phyloP scores from a whole-genome alignment of 1,140 invertebrate genomes.

The Asobara japonica region DNA sequence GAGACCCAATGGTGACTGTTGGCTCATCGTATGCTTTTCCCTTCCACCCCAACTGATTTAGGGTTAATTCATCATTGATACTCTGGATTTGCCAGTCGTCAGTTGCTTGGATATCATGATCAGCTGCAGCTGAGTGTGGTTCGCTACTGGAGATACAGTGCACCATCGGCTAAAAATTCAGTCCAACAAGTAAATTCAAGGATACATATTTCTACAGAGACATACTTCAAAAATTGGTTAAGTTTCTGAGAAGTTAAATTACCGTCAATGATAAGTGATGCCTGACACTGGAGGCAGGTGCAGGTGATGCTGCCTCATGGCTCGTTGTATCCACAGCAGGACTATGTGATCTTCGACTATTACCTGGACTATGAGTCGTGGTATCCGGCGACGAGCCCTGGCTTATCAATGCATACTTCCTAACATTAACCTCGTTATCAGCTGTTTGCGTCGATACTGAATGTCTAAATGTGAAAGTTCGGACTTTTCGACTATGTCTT shows the following conservation, averaged over 20 bases:
- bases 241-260: constrained; percentile 34
- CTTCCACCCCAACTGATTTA: constrained; percentile 51
- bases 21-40: constrained; percentile 67
- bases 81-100: constrained; percentile 62
- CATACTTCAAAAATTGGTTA: background rate
- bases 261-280: constrained; percentile 69
- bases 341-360: constrained; percentile 64
- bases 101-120: constrained; percentile 65
- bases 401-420: constrained; percentile 69
- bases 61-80: constrained; percentile 57
- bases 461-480: constrained; percentile 67
- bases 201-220: too few relatives aligned
- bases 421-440: constrained; percentile 70
- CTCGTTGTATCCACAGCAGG: constrained; percentile 67
- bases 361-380: constrained; percentile 80
- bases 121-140: constrained; percentile 77
- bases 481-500: constrained; percentile 47
- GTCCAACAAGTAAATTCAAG: too few relatives aligned
- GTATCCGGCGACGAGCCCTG: constrained; percentile 78
- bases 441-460: constrained; percentile 81
- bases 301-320: constrained; percentile 66
- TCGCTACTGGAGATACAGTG: constrained; percentile 87
- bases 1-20: constrained; percentile 65
- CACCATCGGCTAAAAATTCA: constrained; percentile 76
- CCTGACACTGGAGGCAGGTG: constrained; percentile 64